Base-by-base conservation (phyloP, 1,140 invertebrate genomes). In the Brachionus asplanchnoidis region DNA sequence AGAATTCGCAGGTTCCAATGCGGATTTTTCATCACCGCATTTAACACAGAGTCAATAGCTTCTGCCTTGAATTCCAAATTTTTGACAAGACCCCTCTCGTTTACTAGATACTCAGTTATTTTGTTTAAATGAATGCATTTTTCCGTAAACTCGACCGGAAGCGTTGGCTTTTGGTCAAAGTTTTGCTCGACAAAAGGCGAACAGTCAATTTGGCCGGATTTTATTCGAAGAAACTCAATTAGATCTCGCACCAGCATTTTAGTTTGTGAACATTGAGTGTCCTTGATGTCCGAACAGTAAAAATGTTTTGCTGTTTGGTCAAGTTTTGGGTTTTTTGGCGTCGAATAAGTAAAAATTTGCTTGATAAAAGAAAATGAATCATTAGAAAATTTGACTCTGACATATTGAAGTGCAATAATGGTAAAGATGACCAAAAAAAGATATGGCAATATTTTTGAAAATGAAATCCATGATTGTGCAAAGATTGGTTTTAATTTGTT, bases 101-200 rank as follows among this genome's bases (percentile, higher is more conserved):
- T 60, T 17, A 17, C n/a, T 14, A 82, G 12, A 65, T 42, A 82
- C 46, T 60, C 50, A 32, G 65, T 23, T n/a, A 65, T 65, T 20
- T 60, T 60, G 32, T 68, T 82, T 68, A 82, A 65, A 44, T 82
- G 79, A 60, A 82, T 50, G 40, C 79, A 82, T 82, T 82, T 82
- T 68, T 82, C 79, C 1, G 36, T 60, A 40, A 82, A 65, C 17
- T 82, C 79, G 5, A 60, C 4, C 28, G 53, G n/a, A 40, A 65
- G 7, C 7, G 3, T 4, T 23, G 11, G 20, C 11, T 42, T 23
- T 50, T 77, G n/a, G 17, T 50, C 73, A 50, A 50, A 77, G 23
- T 50, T 50, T 26, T 46, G 44, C 28, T 77, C 73, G 9, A 12
- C 26, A 12, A 82, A 20, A 14, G 53, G n/a, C 12, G 65, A 82